Percentiles rank a stretch among this genome's conserved stretches.
These are phyloP conservation scores for Cartodere bifasciata DNA, from an alignment of 2,888 invertebrate genomes.

Conservation along the genomic window DNA sequence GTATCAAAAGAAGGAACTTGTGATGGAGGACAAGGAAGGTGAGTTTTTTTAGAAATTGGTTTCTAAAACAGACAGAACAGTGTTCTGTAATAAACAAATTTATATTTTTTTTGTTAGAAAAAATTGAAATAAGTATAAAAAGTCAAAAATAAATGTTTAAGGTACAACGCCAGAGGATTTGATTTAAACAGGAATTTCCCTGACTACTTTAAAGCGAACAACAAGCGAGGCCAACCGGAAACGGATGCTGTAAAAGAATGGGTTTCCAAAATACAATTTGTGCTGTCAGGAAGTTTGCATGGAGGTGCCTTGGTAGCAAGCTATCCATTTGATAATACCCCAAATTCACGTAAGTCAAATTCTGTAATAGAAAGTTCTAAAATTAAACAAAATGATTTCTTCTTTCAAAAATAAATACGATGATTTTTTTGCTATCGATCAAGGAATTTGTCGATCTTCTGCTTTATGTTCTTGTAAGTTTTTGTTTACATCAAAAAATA, in stretches of 20 bases:
- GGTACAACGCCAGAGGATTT: conserved; percentile 77
- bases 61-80: too few species aligned
- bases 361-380: conserved; percentile 1
- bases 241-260: conserved; percentile 89
- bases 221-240: conserved; percentile 84
- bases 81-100: not conserved
- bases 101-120: not conserved
- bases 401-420: conserved; percentile 25
- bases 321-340: conserved; percentile 94
- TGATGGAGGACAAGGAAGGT: conserved; percentile 80
- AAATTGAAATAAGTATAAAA: too few species aligned
- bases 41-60: too few species aligned
- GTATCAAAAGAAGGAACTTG: conserved; percentile 82
- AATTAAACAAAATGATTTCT: too few species aligned
- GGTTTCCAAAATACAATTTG: conserved; percentile 87
- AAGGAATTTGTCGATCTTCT: conserved; percentile 65
- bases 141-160: conserved; percentile 24
- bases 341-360: conserved; percentile 83
- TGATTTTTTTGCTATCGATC: conserved; percentile 29
- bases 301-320: conserved; percentile 93
- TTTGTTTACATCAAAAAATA: too few species aligned
- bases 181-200: conserved; percentile 95
- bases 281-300: conserved; percentile 86
- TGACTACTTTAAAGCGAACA: conserved; percentile 83
- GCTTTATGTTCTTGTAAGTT: conserved; percentile 58